A percentile compares a stretch with the other conserved stretches of the same genome.
phyloP scores from a whole-genome alignment of 2,113 vertebrate genomes.

The Rhadina sibilatrix region DNA sequence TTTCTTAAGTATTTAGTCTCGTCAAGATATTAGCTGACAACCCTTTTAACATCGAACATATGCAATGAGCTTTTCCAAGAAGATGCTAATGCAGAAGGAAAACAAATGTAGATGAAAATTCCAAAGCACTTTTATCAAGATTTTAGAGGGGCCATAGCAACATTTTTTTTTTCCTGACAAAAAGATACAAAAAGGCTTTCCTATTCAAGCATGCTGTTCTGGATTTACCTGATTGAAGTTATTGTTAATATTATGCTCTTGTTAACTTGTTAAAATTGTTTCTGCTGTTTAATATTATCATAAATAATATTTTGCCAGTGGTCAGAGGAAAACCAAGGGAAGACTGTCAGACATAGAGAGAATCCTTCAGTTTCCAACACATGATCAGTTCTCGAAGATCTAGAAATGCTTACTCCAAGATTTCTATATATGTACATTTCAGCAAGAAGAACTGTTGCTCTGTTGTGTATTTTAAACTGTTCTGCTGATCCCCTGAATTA shows the following conservation, averaged over 20 bases:
- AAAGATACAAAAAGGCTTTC: not conserved
- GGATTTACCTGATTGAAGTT: not conserved
- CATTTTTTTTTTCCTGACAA: not conserved
- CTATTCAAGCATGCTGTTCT: not conserved
- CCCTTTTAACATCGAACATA: slow-evolving; percentile 33
- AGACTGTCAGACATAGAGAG: not conserved
- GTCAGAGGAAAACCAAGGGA: not conserved
- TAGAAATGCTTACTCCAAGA: not conserved
- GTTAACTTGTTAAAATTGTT: not conserved
- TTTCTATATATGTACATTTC: not conserved
- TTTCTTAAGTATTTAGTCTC: slow-evolving; percentile 56
- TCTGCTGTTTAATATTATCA: not conserved
- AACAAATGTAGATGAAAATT: slow-evolving; percentile 31
- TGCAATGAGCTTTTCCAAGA: not conserved
- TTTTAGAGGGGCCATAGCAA: not conserved
- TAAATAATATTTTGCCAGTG: not conserved
- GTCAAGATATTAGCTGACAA: slow-evolving; percentile 56
- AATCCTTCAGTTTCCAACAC: not conserved
- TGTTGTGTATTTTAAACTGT: not conserved
- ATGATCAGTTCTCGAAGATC: not conserved
- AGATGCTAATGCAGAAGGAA: slow-evolving; percentile 23
- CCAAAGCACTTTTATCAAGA: not conserved
- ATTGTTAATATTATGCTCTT: not conserved
- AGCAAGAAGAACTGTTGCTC: not conserved
- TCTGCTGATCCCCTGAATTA: not conserved